phyloP scores from a whole-genome alignment of 2,113 vertebrate species.

The Megaceryle maxima region DNA sequence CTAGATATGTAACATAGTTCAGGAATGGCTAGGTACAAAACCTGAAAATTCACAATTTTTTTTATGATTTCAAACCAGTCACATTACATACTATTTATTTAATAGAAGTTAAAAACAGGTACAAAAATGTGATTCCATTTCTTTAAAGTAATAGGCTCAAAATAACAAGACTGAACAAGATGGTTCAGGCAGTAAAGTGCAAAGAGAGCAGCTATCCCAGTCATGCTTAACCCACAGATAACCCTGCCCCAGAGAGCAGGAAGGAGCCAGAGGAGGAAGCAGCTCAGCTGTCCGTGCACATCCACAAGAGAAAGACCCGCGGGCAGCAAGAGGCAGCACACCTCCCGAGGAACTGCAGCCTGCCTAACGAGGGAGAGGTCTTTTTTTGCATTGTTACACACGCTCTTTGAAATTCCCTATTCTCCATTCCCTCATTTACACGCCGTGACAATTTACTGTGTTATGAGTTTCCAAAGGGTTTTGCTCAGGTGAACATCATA shows the following conservation, averaged over 20 bases:
- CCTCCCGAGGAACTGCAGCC: background rate
- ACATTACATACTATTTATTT: constrained; percentile 53
- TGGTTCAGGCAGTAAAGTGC: constrained; percentile 71
- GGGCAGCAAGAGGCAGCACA: accelerated
- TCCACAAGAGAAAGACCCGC: background rate
- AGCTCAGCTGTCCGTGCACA: background rate
- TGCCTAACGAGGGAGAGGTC: background rate
- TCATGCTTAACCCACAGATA: background rate
- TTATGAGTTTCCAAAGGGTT: background rate
- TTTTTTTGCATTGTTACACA: accelerated
- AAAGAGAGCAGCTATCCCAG: constrained; percentile 4
- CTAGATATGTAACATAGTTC: background rate
- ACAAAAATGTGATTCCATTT: constrained; percentile 66
- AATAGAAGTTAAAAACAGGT: constrained; percentile 60
- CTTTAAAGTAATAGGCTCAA: constrained; percentile 58
- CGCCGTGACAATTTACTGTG: background rate
- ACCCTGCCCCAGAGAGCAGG: background rate
- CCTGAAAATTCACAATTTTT: background rate
- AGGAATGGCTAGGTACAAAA: background rate
- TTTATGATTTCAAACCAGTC: constrained; percentile 50
- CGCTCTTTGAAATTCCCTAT: background rate
- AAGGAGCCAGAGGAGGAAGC: background rate
- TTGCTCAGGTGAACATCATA: background rate
- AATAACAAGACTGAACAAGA: constrained; percentile 54
- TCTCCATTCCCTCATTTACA: background rate